phyloP scores from a whole-genome alignment of 2,113 vertebrate species.

The Engystomops pustulosus region DNA sequence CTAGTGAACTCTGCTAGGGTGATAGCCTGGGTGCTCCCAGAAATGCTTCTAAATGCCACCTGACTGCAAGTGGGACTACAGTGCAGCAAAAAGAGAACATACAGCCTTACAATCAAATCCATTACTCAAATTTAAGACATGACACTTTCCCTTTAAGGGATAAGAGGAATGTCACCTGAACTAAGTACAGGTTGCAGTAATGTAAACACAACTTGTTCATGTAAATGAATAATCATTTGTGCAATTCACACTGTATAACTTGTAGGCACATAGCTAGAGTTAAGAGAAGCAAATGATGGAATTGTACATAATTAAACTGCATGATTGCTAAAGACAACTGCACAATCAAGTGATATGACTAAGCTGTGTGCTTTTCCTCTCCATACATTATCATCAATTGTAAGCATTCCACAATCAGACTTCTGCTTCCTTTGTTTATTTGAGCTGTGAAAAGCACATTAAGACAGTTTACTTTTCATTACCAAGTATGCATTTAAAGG shows the following conservation, averaged over 20 bases:
- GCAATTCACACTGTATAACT: neutral
- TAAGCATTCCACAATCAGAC: slow-evolving; percentile 51
- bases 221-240: neutral
- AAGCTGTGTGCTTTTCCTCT: slow-evolving; percentile 21
- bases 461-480: slow-evolving; percentile 55
- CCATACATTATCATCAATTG: slow-evolving; percentile 38
- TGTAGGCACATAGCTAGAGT: neutral
- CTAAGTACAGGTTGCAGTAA: neutral
- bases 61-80: too few species aligned
- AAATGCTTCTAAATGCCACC: too few species aligned
- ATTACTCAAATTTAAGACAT: too few species aligned
- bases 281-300: neutral
- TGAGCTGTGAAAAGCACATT: slow-evolving; percentile 44
- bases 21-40: too few species aligned
- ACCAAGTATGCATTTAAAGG: slow-evolving; percentile 47
- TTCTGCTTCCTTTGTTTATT: slow-evolving; percentile 53
- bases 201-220: neutral
- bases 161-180: too few species aligned
- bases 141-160: too few species aligned
- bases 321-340: slow-evolving; percentile 14
- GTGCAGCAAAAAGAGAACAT: too few species aligned
- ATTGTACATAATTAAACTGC: slow-evolving; percentile 6
- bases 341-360: slow-evolving; percentile 29
- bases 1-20: too few species aligned
- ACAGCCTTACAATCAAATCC: too few species aligned